Evolutionary conservation across 2,797 vertebrate species (phyloP).

Genomic region (Triplophysa yarkandensis): DNA sequence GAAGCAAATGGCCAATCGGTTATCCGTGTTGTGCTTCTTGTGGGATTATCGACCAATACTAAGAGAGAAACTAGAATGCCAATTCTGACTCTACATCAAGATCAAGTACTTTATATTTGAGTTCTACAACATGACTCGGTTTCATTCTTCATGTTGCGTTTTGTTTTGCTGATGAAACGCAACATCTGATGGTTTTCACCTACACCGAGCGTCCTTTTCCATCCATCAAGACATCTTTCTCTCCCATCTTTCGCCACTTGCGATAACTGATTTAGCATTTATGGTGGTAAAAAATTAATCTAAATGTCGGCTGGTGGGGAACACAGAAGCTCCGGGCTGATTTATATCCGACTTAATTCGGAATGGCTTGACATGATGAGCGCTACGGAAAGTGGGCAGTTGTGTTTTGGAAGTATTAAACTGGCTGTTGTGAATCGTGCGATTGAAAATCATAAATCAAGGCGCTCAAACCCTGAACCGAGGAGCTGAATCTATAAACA

Average conservation of each 20-base stretch:
- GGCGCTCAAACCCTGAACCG: slow-evolving; percentile 44
- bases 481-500: slow-evolving; percentile 53
- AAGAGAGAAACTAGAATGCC: slow-evolving; percentile 32
- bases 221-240: slow-evolving; percentile 57
- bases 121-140: not conserved
- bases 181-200: slow-evolving; percentile 68
- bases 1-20: slow-evolving; percentile 26
- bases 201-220: slow-evolving; percentile 68
- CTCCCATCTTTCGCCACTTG: slow-evolving; percentile 61
- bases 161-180: slow-evolving; percentile 45
- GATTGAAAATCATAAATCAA: slow-evolving; percentile 65
- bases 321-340: slow-evolving; percentile 72
- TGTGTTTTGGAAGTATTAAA: slow-evolving; percentile 62
- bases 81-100: slow-evolving; percentile 48
- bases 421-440: slow-evolving; percentile 60
- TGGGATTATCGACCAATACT: not conserved
- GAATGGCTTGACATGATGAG: slow-evolving; percentile 76
- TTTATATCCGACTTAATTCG: slow-evolving; percentile 81
- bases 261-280: slow-evolving; percentile 65
- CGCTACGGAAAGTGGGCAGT: slow-evolving; percentile 62
- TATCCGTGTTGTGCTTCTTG: slow-evolving; percentile 42
- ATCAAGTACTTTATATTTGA: slow-evolving; percentile 39
- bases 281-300: slow-evolving; percentile 72
- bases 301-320: slow-evolving; percentile 68
- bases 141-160: slow-evolving; percentile 48